These are phyloP conservation scores for Spodoptera frugiperda DNA, from an alignment of 1,140 invertebrate genomes.

Conservation along the genomic window DNA sequence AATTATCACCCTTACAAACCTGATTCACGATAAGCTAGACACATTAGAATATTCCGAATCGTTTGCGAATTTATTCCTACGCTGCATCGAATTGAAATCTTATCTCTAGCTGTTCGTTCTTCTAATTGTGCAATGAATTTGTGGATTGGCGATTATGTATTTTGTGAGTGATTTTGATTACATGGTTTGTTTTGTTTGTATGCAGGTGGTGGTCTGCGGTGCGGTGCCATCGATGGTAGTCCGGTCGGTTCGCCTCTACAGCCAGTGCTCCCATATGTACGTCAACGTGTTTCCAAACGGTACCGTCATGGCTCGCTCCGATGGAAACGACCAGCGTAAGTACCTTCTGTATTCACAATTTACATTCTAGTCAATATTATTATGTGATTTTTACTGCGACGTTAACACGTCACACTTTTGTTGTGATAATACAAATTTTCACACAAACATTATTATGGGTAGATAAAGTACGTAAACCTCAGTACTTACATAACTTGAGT, in stretches of 20 bases:
- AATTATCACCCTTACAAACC: conserved; percentile 50
- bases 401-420: conserved; percentile 5
- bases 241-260: conserved; percentile 89
- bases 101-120: conserved; percentile 31
- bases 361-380: background rate
- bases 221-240: conserved; percentile 90
- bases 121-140: conserved; percentile 39
- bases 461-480: too few species aligned
- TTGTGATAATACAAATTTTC: background rate
- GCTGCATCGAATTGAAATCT: conserved; percentile 34
- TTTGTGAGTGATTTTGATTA: conserved; percentile 37
- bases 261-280: conserved; percentile 81
- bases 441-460: too few species aligned
- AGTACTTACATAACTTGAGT: too few species aligned
- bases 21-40: conserved; percentile 36
- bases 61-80: conserved; percentile 33
- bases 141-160: conserved; percentile 6
- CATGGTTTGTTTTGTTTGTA: conserved; percentile 43
- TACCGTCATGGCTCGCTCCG: conserved; percentile 84
- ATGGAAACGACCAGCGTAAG: conserved; percentile 86
- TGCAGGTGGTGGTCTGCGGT: conserved; percentile 90
- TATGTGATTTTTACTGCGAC: conserved; percentile 19
- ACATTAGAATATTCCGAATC: conserved; percentile 40
- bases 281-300: conserved; percentile 85
- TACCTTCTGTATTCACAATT: conserved; percentile 51